Percentiles rank a stretch among this genome's conserved stretches.
phyloP scores from a whole-genome alignment of 2,888 invertebrate species.

The Plusia festucae region DNA sequence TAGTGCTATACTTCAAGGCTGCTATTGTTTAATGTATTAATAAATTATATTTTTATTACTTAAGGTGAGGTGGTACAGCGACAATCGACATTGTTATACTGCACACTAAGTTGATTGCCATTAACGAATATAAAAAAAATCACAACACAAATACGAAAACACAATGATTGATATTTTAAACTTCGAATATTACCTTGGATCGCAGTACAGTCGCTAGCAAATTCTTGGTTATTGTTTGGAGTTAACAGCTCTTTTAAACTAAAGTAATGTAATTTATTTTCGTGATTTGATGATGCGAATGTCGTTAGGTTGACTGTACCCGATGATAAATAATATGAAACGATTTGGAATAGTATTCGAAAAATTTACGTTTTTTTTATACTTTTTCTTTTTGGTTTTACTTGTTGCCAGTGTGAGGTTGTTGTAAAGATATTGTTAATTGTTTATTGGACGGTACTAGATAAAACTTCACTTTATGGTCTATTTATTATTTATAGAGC shows the following conservation, averaged over 20 bases:
- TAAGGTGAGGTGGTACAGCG: neutral
- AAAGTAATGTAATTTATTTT: neutral
- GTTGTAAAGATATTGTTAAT: neutral
- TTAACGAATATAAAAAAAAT: neutral
- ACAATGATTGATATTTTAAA: no score
- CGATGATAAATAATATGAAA: no score
- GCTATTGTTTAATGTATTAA: slow-evolving; percentile 10
- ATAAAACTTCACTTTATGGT: slow-evolving; percentile 46
- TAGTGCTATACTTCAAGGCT: slow-evolving; percentile 2
- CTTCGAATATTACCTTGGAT: no score
- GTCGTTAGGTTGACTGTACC: neutral
- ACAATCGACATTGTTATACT: neutral
- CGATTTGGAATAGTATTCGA: neutral
- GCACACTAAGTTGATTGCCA: neutral
- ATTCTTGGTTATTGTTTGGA: no score
- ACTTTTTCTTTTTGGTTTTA: neutral
- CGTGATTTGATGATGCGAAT: neutral
- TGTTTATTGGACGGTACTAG: neutral
- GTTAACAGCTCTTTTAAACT: neutral
- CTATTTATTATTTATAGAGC: slow-evolving; percentile 67
- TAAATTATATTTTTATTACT: slow-evolving; percentile 15
- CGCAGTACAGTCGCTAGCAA: no score
- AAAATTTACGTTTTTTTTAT: no score
- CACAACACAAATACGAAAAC: no score
- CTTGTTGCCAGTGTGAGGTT: no score